A percentile compares a stretch with the other conserved stretches of the same genome.
Conservation (phyloP, 1,140 invertebrate genomes). For the Drosophila elegans region DNA sequence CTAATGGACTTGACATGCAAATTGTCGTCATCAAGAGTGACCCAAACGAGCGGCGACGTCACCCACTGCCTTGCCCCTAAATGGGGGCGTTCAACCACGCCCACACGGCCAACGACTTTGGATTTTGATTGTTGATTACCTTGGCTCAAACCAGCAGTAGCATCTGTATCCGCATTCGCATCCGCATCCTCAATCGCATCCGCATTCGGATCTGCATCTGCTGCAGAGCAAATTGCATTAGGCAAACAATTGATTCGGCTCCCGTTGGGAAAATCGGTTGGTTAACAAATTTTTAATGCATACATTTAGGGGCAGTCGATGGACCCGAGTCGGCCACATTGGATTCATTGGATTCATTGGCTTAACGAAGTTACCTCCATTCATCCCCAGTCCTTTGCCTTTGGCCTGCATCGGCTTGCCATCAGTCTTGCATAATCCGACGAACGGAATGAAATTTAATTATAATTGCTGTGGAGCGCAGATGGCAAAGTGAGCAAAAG, state of each 20-base stretch:
- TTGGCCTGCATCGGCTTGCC: neutral
- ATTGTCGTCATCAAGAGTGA: conserved; percentile 70
- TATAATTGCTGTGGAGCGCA: conserved; percentile 12
- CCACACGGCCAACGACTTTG: conserved; percentile 46
- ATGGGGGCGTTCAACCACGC: conserved; percentile 6
- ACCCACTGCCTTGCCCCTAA: conserved; percentile 13
- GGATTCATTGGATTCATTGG: conserved; percentile 47
- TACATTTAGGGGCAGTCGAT: conserved; percentile 37
- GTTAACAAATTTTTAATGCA: conserved; percentile 65
- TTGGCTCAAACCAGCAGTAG: conserved; percentile 25
- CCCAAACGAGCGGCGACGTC: conserved; percentile 54
- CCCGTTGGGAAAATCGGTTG: conserved; percentile 22
- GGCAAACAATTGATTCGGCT: conserved; percentile 65
- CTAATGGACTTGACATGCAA: conserved; percentile 76
- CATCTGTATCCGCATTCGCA: conserved; percentile 3
- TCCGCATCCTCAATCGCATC: neutral
- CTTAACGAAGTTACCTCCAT: conserved; percentile 51
- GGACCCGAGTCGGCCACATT: conserved; percentile 11
- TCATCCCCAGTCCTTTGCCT: neutral
- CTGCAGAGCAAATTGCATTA: conserved; percentile 65
- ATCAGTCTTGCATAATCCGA: conserved; percentile 18
- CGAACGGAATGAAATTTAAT: conserved; percentile 16
- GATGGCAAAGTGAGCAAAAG: neutral
- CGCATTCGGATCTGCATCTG: conserved; percentile 21
- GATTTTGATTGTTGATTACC: conserved; percentile 70